Evolutionary conservation across 2,113 vertebrate genomes (phyloP), one percentile per base, ranked within the genome.

Genomic region (Lagopus muta): DNA sequence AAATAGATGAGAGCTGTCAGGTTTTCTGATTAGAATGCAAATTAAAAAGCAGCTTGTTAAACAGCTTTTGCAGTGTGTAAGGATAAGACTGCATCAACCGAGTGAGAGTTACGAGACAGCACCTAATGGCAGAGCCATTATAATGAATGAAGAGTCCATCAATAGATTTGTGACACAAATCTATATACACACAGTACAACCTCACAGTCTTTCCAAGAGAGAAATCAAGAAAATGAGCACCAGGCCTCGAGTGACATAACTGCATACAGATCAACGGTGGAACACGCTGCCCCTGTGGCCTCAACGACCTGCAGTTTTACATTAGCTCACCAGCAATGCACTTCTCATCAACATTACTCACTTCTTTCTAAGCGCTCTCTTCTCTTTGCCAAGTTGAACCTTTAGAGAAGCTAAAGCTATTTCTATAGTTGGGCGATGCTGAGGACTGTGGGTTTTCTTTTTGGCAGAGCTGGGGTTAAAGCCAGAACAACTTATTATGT

Each of bases 181-280:
- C 67, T 70, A 16, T 16, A 43, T 43, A 43, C 42, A 43, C 42
- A 43, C 42, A 40, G 34, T 64, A 54, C 12, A 8, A 69, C 20
- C 34, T n/a, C 0, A 0, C 5, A 6, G 13, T 22, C 57, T 17
- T 47, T 52, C 34, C 40, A 70, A 38, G 13, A 34, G 36, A 80
- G 30, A 70, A 66, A 12, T 19, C 8, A 15, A 52, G 43, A 36
- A 50, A 38, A 30, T 16, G 21, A 22, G 19, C 16, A 12, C 14
- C 32, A 82, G 62, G 43, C 30, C 62, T 75, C 18, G 9, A 40
- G 32, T 21, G 43, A 30, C 32, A 32, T 1, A 62, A 55, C 18
- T 32, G 27, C 55, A 12, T 3, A 3, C 0, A 17, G 2, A 3
- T 36, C 48, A 55, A 8, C 32, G 58, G 21, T 1, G 16, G 42